phyloP scores from a whole-genome alignment of 1,140 invertebrate genomes.

The Matsumurasca onukii region DNA sequence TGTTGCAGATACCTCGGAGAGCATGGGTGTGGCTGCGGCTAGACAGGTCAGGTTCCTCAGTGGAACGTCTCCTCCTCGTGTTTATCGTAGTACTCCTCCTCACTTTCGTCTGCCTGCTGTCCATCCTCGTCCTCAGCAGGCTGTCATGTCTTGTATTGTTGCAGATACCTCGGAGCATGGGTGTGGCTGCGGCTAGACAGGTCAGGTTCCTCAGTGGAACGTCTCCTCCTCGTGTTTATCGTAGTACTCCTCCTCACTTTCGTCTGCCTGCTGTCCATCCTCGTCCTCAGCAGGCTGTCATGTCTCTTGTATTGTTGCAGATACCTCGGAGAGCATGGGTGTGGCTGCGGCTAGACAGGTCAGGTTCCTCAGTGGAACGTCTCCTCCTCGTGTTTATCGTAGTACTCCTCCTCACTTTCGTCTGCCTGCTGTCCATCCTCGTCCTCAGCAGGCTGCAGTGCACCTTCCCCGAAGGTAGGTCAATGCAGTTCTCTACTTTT shows the following conservation, averaged over 20 bases:
- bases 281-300: conserved; percentile 6
- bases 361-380: conserved; percentile 8
- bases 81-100: conserved; percentile 11
- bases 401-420: conserved; percentile 18
- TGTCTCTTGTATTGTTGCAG: conserved; percentile 9
- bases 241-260: conserved; percentile 13
- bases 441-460: conserved; percentile 22
- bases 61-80: conserved; percentile 12
- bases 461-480: conserved; percentile 9
- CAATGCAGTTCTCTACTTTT: no score
- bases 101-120: conserved; percentile 1
- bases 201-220: background rate
- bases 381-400: conserved; percentile 18
- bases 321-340: conserved; percentile 23
- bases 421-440: conserved; percentile 12
- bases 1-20: conserved; percentile 1
- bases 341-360: conserved; percentile 10
- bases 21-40: conserved; percentile 1
- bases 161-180: no score
- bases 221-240: conserved; percentile 9
- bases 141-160: no score
- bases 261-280: background rate
- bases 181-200: conserved; percentile 5
- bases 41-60: conserved; percentile 1
- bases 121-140: conserved; percentile 10